Conservation (phyloP, 2,797 vertebrate genomes). For the Arremon aurantiirostris region DNA sequence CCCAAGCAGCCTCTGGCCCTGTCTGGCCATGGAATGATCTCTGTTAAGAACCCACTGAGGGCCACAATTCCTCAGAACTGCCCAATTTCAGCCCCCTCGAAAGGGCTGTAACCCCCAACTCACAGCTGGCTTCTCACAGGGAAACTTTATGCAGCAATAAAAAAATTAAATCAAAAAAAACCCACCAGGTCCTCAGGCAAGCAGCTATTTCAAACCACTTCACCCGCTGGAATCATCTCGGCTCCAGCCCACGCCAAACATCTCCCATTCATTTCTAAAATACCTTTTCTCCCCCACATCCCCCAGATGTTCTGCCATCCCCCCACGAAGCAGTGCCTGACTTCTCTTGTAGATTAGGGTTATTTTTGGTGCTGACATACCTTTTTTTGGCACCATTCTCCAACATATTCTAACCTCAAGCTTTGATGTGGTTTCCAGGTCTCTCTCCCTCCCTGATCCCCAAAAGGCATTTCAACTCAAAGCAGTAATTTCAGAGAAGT, state of each 20-base stretch:
- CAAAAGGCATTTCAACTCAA: constrained; percentile 64
- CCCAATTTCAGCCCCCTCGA: neutral
- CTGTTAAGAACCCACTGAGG: neutral
- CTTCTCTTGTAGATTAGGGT: constrained; percentile 34
- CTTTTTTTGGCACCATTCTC: constrained; percentile 60
- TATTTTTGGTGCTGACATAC: constrained; percentile 65
- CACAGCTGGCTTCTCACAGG: neutral
- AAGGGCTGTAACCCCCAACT: neutral
- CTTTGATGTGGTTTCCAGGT: constrained; percentile 69
- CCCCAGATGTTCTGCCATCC: neutral
- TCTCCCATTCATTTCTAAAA: constrained; percentile 35
- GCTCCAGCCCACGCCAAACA: neutral
- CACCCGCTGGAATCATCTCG: neutral
- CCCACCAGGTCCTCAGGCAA: constrained; percentile 21
- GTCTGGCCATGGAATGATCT: neutral
- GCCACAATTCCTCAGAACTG: neutral
- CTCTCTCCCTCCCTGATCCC: constrained; percentile 37
- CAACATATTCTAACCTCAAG: constrained; percentile 61
- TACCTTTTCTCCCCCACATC: constrained; percentile 9
- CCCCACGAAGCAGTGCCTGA: neutral
- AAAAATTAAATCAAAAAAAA: neutral
- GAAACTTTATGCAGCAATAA: neutral
- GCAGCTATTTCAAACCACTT: constrained; percentile 6
- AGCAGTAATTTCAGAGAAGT: constrained; percentile 60
- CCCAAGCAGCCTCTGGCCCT: neutral